Base-by-base conservation (phyloP, 2,888 invertebrate species). In the Euphydryas editha region DNA sequence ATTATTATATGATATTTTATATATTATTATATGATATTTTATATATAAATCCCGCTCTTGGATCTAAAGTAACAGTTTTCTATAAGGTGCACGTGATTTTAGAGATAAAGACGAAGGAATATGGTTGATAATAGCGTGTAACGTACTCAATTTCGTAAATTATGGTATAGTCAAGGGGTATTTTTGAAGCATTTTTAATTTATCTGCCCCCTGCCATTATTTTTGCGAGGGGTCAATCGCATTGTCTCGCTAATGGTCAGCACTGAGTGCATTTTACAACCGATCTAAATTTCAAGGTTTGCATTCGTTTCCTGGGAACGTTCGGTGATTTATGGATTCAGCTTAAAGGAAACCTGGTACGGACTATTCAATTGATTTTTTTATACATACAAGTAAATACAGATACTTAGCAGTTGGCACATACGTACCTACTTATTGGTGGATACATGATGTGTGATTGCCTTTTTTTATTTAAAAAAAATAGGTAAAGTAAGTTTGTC, bases 141-240 rank as follows among this genome's bases (percentile, higher is more conserved):
- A 37, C 18, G 24, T 39, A 3, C 49, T 58, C 2, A 8, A 21
- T 49, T 62, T 39, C 21, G 37, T 58, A 24, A n/a, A 56, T 62
- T 13, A 17, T 20, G 30, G 30, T 65, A 78, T n/a, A 81, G 84
- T 87, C 88, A 88, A 88, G 88, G 89, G 91, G 87, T 86, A 89
- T 90, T 91, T 90, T 90, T 86, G 89, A 90, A 75, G 81, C 85
- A 90, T 90, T 92, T 92, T 92, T 92, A 92, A 92, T 92, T 92
- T 92, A 92, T 91, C 85, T 90, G 90, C 86, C 91, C 90, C 83
- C 81, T 72, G 83, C 87, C 85, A 88, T 92, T 91, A 91, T 90
- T 91, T 92, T 88, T 82, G 78, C 67, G 88, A 90, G 87, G 92
- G 92, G 92, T 92, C 92, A 92, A 85, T 78, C 77, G 58, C 67